Evolutionary conservation across 1,140 invertebrate species (phyloP).

Genomic region (Drosophila varians): DNA sequence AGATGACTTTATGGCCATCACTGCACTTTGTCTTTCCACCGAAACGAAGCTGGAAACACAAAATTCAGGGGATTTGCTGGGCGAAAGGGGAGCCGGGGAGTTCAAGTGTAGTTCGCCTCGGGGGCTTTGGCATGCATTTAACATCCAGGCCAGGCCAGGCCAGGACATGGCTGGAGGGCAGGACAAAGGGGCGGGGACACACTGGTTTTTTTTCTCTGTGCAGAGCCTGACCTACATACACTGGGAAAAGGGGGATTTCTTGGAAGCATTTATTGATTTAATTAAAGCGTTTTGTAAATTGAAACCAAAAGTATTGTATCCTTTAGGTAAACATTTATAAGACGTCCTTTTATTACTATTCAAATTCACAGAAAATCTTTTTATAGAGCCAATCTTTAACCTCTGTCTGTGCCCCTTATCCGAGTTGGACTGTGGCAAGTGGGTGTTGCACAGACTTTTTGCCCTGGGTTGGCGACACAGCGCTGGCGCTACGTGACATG

Average conservation of each 20-base stretch:
- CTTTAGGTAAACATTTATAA: neutral
- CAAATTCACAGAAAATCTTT: neutral
- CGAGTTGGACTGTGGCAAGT: neutral
- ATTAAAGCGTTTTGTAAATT: neutral
- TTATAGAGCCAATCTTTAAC: neutral
- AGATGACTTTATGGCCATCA: slow-evolving; percentile 74
- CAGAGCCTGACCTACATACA: slow-evolving; percentile 30
- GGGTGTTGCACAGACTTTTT: slow-evolving; percentile 3
- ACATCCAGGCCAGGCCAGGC: slow-evolving; percentile 45
- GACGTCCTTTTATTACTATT: no score
- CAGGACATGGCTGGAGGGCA: slow-evolving; percentile 31
- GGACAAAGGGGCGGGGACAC: slow-evolving; percentile 46
- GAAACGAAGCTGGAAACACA: slow-evolving; percentile 33
- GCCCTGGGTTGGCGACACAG: slow-evolving; percentile 32
- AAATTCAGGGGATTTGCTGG: neutral
- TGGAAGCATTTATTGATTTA: neutral
- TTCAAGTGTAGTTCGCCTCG: slow-evolving; percentile 72
- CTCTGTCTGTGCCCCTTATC: neutral
- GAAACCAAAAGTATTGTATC: no score
- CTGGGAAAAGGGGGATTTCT: neutral
- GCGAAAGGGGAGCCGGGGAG: slow-evolving; percentile 5
- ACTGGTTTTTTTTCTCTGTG: slow-evolving; percentile 50
- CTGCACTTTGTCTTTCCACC: slow-evolving; percentile 69
- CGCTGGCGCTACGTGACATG: slow-evolving; percentile 71
- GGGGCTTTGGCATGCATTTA: slow-evolving; percentile 77